Evolutionary conservation across 2,888 invertebrate species (phyloP), one percentile per base, ranked within the genome.

Genomic region (Creontiades dilutus): DNA sequence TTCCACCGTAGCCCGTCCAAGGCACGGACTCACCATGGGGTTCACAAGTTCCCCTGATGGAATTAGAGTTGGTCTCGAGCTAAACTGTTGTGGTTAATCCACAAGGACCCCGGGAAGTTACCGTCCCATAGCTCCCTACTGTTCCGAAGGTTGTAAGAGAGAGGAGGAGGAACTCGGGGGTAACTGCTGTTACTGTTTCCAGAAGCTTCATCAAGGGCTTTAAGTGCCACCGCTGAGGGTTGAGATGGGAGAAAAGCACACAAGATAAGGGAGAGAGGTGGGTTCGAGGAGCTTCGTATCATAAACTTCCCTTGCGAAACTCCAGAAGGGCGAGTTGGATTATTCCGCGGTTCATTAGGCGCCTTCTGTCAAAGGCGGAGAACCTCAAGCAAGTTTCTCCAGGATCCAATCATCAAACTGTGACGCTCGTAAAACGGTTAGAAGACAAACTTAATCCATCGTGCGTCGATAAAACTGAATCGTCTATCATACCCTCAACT

Each of bases 1-100:
- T 37, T 13, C 13, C 84, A 23, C 61, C 61, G 23, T 19, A 61
- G 61, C 61, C 19, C 19, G 61, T n/a, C n/a, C n/a, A n/a, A n/a
- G 23, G 61, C 61, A 27, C 28, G 55, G 23, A 47, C 47, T 46
- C 16, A 16, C 52, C n/a, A 52, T n/a, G 87, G 78, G 52, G 78
- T 48, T 16, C 27, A 52, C 47, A 78, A 78, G 23, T 87, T 87
- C 14, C 46, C 19, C 78, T 87, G 87, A 87, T 87, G 78, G 87
- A 87, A 87, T 87, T 87, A 87, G 87, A 87, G 87, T 87, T 78
- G 76, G 87, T 75, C 87, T 19, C 23, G 78, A 87, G 78, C 76
- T 87, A 87, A 87, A 87, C 78, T 87, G 87, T 78, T 87, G 87
- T 78, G 87, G 87, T 75, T 87, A 87, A 87, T 87, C 87, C 61